These are phyloP conservation scores for Eretmochelys imbricata DNA, from an alignment of 2,113 vertebrate species.

Conservation along the genomic window DNA sequence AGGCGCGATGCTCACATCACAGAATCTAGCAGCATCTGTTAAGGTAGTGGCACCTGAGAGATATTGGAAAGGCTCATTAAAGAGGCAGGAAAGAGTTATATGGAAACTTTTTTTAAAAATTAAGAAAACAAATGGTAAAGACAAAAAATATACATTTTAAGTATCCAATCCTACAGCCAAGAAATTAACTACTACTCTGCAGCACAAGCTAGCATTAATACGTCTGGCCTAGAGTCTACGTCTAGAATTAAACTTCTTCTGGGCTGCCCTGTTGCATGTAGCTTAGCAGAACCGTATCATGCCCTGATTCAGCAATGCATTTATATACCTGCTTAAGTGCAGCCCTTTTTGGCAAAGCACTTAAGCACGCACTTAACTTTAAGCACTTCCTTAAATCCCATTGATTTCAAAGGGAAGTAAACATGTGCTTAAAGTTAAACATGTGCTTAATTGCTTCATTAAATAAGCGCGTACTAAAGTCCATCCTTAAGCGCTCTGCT, in stretches of 20 bases:
- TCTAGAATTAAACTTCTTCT: conserved; percentile 3
- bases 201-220: neutral
- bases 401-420: neutral
- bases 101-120: conserved; percentile 49
- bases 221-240: neutral
- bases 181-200: conserved; percentile 16
- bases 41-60: neutral
- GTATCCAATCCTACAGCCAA: conserved; percentile 10
- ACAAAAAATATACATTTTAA: conserved; percentile 8
- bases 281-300: neutral
- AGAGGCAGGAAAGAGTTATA: neutral
- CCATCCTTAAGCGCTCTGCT: neutral
- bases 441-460: neutral
- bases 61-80: neutral
- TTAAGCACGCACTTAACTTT: neutral
- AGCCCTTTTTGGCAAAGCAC: neutral
- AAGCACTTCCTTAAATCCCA: neutral
- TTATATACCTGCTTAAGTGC: neutral
- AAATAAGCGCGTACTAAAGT: neutral
- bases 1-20: neutral
- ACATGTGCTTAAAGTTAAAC: neutral
- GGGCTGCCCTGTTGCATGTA: neutral
- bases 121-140: conserved; percentile 48
- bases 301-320: neutral
- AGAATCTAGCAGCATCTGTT: neutral